Percentiles rank a stretch among this genome's conserved stretches.
These are phyloP conservation scores for Lepilemur ruficaudatus DNA, from an alignment of 2,797 vertebrate species.

Conservation along the genomic window DNA sequence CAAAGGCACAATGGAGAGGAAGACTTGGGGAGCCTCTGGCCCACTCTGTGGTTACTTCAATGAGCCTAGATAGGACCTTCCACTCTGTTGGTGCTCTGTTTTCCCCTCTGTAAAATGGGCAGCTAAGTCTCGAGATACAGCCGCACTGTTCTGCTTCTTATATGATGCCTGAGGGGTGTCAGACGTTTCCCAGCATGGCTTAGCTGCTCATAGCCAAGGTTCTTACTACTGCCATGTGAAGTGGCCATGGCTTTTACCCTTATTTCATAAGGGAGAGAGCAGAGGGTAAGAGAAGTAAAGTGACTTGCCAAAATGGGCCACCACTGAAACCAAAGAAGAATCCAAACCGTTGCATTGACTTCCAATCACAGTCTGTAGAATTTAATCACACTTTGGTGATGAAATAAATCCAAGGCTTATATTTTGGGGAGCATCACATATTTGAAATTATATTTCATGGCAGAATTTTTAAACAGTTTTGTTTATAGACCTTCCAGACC, in stretches of 20 bases:
- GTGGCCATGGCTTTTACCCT: background rate
- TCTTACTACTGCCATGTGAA: background rate
- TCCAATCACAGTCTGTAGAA: background rate
- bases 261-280: background rate
- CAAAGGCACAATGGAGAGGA: background rate
- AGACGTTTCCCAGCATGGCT: background rate
- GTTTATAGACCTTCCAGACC: background rate
- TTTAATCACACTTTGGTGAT: background rate
- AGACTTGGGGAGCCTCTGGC: background rate
- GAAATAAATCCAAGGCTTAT: background rate
- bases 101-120: background rate
- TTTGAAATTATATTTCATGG: background rate
- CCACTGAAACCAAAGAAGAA: background rate
- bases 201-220: background rate
- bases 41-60: background rate
- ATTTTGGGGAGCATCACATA: background rate
- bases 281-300: background rate
- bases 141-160: background rate
- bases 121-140: background rate
- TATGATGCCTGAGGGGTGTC: background rate
- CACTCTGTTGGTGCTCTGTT: background rate
- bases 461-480: background rate
- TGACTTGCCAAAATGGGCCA: background rate
- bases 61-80: background rate
- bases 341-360: background rate